Percentiles rank a stretch among this genome's conserved stretches.
These are phyloP conservation scores for Cheilosia pagana DNA, from an alignment of 2,888 invertebrate species.

Conservation along the genomic window DNA sequence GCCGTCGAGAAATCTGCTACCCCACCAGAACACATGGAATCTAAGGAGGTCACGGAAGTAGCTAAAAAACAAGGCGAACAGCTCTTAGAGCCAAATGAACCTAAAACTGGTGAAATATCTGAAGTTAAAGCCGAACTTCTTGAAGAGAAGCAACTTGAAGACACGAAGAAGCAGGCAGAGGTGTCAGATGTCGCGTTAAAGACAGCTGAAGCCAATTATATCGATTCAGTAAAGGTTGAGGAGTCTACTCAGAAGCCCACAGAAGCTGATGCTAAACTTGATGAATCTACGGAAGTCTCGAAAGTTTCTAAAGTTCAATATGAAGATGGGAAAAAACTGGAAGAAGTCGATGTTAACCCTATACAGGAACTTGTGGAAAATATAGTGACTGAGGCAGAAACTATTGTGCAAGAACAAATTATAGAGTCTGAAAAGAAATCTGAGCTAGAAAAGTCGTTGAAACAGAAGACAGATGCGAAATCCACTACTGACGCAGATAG, in stretches of 20 bases:
- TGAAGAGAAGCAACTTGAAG: conserved; percentile 10
- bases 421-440: neutral
- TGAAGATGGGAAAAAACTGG: conserved; percentile 9
- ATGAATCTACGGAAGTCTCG: conserved; percentile 5
- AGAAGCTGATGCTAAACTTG: conserved; percentile 1
- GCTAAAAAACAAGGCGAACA: neutral
- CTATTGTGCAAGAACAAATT: neutral
- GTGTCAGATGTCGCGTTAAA: neutral
- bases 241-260: neutral
- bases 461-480: neutral
- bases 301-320: neutral
- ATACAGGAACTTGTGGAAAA: conserved; percentile 18
- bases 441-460: neutral
- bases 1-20: neutral
- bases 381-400: conserved; percentile 8
- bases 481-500: conserved; percentile 12
- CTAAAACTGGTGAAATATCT: neutral
- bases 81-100: neutral
- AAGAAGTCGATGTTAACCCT: neutral
- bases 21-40: neutral
- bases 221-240: conserved; percentile 6
- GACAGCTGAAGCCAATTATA: conserved; percentile 11
- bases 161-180: conserved; percentile 10
- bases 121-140: conserved; percentile 2
- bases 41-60: neutral